These are phyloP conservation scores for Euzophera pinguis DNA, from an alignment of 2,888 invertebrate genomes.

Conservation along the genomic window DNA sequence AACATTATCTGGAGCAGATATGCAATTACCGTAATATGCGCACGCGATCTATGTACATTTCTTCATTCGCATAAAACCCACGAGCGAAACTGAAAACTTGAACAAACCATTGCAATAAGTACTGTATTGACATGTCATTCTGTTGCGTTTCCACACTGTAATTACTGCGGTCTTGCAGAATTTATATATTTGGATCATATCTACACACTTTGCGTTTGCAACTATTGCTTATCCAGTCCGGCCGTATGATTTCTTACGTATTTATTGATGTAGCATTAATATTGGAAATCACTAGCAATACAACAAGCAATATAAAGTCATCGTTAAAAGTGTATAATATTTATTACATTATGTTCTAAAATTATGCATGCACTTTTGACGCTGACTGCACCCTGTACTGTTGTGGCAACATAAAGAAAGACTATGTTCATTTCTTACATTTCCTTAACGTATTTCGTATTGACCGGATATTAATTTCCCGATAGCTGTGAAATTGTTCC, in stretches of 20 bases:
- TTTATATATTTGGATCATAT: conserved; percentile 6
- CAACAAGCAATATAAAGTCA: too few relatives aligned
- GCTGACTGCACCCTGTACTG: too few relatives aligned
- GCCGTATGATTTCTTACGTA: too few relatives aligned
- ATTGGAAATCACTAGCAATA: too few relatives aligned
- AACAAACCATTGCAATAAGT: conserved; percentile 4
- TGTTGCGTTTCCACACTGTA: conserved; percentile 1
- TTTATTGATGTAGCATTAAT: too few relatives aligned
- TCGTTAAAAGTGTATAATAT: too few relatives aligned
- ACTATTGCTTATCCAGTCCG: neutral
- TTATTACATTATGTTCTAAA: too few relatives aligned
- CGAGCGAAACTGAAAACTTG: neutral
- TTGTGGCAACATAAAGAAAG: too few relatives aligned
- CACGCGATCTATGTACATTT: neutral
- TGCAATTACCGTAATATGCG: neutral
- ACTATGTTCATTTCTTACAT: too few relatives aligned
- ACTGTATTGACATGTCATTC: conserved; percentile 2
- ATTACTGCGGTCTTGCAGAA: neutral
- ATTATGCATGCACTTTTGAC: too few relatives aligned
- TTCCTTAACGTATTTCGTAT: neutral
- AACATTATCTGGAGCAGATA: neutral
- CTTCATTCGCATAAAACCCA: neutral
- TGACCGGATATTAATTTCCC: neutral
- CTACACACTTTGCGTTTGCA: neutral
- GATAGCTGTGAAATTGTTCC: neutral